A percentile compares a stretch with the other conserved stretches of the same genome.
These are phyloP conservation scores for Salvelinus namaycush DNA, from an alignment of 2,113 vertebrate genomes.

Conservation along the genomic window DNA sequence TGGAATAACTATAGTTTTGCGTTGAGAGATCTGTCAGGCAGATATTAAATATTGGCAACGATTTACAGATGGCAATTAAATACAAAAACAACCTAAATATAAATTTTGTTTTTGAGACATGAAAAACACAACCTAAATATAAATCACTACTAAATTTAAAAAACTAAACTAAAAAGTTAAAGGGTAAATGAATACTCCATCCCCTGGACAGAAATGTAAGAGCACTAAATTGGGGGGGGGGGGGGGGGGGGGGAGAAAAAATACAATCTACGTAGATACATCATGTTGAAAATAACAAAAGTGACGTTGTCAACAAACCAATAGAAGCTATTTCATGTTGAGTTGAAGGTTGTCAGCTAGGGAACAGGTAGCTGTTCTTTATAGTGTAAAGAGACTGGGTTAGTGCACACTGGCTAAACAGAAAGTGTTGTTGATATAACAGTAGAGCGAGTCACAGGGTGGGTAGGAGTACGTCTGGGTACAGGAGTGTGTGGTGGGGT, in stretches of 20 bases:
- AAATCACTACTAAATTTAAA: slow-evolving; percentile 20
- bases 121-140: slow-evolving; percentile 16
- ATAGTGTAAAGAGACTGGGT: not conserved
- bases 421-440: not conserved
- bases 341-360: not conserved
- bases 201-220: not conserved
- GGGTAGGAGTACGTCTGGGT: slow-evolving; percentile 20
- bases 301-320: slow-evolving; percentile 46
- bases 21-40: slow-evolving; percentile 25
- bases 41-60: slow-evolving; percentile 49
- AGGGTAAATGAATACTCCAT: not conserved
- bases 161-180: not conserved
- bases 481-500: not conserved
- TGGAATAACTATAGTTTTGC: not conserved
- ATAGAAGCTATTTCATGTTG: slow-evolving; percentile 3
- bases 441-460: not conserved
- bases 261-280: slow-evolving; percentile 8
- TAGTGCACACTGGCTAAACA: slow-evolving; percentile 5
- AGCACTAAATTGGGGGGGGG: not conserved
- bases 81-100: slow-evolving; percentile 27
- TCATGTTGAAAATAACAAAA: slow-evolving; percentile 42
- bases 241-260: not conserved
- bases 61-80: slow-evolving; percentile 30
- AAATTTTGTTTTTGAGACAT: no score
- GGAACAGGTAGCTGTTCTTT: not conserved